phyloP scores from a whole-genome alignment of 2,113 vertebrate species.

The Ctenodactylus gundi region DNA sequence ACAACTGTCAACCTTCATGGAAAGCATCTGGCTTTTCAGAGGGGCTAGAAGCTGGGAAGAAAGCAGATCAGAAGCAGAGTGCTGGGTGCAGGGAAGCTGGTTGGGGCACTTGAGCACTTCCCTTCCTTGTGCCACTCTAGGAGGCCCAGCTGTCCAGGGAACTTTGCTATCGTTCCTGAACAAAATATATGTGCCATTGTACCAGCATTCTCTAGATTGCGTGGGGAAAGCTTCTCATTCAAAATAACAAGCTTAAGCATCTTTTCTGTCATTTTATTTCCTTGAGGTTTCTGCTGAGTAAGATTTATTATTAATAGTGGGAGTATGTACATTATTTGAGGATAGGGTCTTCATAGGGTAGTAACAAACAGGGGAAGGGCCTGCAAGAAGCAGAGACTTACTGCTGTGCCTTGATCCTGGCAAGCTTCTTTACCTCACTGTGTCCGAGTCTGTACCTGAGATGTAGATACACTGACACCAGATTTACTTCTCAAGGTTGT shows the following conservation, averaged over 20 bases:
- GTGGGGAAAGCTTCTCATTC: constrained; percentile 1
- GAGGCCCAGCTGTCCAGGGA: background rate
- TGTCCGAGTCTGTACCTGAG: constrained; percentile 37
- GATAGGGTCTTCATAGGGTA: background rate
- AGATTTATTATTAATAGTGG: background rate
- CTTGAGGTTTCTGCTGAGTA: background rate
- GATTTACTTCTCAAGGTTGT: background rate
- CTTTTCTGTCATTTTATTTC: constrained; percentile 35
- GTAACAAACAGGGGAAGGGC: background rate
- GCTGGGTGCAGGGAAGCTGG: background rate
- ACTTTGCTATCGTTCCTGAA: background rate
- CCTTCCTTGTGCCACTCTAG: background rate
- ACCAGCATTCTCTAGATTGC: background rate
- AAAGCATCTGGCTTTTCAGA: constrained; percentile 39
- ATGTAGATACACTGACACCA: background rate
- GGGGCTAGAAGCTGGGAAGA: background rate
- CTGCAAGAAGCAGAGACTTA: constrained; percentile 6
- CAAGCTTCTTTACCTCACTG: background rate
- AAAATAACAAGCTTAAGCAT: constrained; percentile 11
- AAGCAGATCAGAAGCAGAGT: background rate
- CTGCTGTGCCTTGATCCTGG: background rate
- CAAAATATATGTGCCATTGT: background rate
- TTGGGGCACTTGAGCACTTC: background rate
- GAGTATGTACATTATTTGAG: background rate
- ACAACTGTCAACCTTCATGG: background rate